phyloP scores from a whole-genome alignment of 2,797 vertebrate species.

The Oryzias sinensis region DNA sequence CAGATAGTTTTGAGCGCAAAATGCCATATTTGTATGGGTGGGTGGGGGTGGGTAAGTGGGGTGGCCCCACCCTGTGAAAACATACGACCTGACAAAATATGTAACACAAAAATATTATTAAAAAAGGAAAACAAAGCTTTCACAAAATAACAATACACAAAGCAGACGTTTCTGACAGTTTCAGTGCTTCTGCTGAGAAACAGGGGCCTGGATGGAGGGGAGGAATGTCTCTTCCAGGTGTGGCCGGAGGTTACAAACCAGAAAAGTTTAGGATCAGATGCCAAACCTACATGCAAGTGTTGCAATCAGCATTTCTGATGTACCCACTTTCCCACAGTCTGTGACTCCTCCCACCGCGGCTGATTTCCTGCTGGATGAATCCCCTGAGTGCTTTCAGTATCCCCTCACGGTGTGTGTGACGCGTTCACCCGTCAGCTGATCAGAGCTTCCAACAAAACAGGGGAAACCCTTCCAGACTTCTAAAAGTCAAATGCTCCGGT shows the following conservation, averaged over 20 bases:
- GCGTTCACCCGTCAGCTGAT: conserved; percentile 13
- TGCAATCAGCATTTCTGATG: conserved; percentile 19
- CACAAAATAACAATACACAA: conserved; percentile 21
- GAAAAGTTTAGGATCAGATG: conserved; percentile 35
- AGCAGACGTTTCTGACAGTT: conserved; percentile 1
- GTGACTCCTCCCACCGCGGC: conserved; percentile 9
- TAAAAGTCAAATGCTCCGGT: too few relatives aligned
- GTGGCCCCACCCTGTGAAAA: background rate
- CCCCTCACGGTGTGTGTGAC: background rate
- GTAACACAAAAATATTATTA: background rate
- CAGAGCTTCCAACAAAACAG: background rate
- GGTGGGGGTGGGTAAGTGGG: background rate
- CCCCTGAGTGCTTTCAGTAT: conserved; percentile 10
- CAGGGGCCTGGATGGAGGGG: conserved; percentile 17
- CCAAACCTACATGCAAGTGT: conserved; percentile 13
- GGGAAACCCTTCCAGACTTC: background rate
- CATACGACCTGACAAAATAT: background rate
- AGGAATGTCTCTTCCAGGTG: conserved; percentile 52
- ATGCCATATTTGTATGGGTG: too few relatives aligned
- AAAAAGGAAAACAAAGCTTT: conserved; percentile 5
- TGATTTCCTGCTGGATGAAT: conserved; percentile 5
- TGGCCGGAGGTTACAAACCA: conserved; percentile 25
- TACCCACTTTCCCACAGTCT: conserved; percentile 20
- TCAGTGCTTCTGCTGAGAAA: conserved; percentile 24
- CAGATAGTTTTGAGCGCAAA: too few relatives aligned